A percentile compares a stretch with the other conserved stretches of the same genome.
Conservation (phyloP, 2,113 vertebrate genomes). For the Poecile atricapillus region DNA sequence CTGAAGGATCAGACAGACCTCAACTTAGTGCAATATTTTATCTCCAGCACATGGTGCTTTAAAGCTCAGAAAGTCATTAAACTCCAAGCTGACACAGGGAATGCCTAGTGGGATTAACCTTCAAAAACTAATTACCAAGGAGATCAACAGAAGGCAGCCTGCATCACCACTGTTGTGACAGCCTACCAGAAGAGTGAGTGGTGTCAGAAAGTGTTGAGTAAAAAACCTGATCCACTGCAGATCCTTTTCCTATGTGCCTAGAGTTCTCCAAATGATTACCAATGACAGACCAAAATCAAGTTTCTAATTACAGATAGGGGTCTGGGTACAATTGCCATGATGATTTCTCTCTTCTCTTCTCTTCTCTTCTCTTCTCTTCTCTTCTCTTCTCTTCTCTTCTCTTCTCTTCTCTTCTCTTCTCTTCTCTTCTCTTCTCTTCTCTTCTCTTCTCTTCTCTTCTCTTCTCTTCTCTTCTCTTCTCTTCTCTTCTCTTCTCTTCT, state of each 20-base stretch:
- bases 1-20: not conserved
- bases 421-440: too few relatives aligned
- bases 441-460: too few relatives aligned
- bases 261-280: not conserved
- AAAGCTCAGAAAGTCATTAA: conserved; percentile 45
- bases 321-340: not conserved
- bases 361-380: too few relatives aligned
- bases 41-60: not conserved
- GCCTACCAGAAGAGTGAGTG: not conserved
- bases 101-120: conserved; percentile 56
- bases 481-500: too few relatives aligned
- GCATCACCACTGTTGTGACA: not conserved
- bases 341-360: not conserved
- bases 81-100: not conserved
- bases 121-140: conserved; percentile 64
- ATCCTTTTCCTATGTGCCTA: not conserved
- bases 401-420: too few relatives aligned
- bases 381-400: too few relatives aligned
- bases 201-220: not conserved
- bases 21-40: conserved; percentile 7
- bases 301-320: not conserved
- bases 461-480: too few relatives aligned
- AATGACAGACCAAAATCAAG: not conserved
- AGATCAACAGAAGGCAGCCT: conserved; percentile 42
- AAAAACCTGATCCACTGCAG: not conserved